Evolutionary conservation across 30 jellyfish, hydroid and myxozoan species (phyloP), one percentile per base, ranked within the genome.

Genomic region (Turritopsis rubra): DNA sequence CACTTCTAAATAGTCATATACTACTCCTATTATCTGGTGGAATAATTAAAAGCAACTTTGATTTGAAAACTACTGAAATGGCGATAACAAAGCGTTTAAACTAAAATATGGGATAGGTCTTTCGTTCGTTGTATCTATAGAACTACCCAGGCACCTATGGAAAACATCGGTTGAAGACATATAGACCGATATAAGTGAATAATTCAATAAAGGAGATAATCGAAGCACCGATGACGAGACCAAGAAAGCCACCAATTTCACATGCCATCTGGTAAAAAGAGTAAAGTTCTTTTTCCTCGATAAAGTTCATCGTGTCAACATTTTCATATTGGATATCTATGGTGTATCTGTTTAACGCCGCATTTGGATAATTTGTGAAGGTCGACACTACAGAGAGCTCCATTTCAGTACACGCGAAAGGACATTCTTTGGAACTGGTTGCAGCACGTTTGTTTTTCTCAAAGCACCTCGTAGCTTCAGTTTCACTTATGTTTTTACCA

Each of bases 191-290:
- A 27, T 68, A 80, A n/a, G 70, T 68, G 29, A 71, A 28, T 26
- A 82, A 25, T 28, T 82, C 88, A 82, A 82, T 71, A 1, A 28
- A 16, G 28, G 88, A 82, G 16, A 82, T 31, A 18, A 82, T 23
- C 3, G 88, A 82, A 25, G 83, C 75, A 20, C 88, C 88, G 41
- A 82, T 71, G 70, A 82, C 75, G 28, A 82, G 72, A 5, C 88
- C 85, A 54, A 82, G 52, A 22, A 82, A 82, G 23, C 88, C 88
- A 66, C 88, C 88, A 66, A 82, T 82, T 31, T 82, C 88, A 82
- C 88, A 82, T 18, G 85, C 85, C 88, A 82, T 82, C 73, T 82
- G 88, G 31, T 68, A 28, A 16, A 21, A 7, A 16, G 88, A 25
- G 31, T 82, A 82, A 24, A 82, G 29, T 28, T 82, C 74, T 73